Conservation (phyloP, 2,797 vertebrate species). For the Xenops minutus region DNA sequence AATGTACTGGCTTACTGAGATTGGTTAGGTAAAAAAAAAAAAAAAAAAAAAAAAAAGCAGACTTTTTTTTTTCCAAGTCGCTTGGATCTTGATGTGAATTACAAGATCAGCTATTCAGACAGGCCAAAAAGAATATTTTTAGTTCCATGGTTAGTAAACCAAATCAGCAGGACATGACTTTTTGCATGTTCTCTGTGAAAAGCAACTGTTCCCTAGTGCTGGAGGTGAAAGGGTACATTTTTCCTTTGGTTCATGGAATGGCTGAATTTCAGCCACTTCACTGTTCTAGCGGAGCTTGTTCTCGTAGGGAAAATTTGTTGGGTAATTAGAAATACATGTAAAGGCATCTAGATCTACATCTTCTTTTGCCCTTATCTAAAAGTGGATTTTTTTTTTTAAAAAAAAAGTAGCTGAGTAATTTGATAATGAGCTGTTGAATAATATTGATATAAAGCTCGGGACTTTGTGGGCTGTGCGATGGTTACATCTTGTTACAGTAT, state of each 20-base stretch:
- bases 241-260: not conserved
- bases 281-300: not conserved
- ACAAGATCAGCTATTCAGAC: conserved; percentile 26
- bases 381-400: not conserved
- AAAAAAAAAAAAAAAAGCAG: not conserved
- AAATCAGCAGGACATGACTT: conserved; percentile 21
- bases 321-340: not conserved
- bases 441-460: not conserved
- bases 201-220: not conserved
- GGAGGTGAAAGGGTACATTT: conserved; percentile 32
- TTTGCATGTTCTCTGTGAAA: not conserved
- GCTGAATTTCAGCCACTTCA: not conserved
- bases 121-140: conserved; percentile 23
- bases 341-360: not conserved
- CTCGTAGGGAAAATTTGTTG: not conserved
- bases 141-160: conserved; percentile 19
- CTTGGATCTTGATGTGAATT: not conserved
- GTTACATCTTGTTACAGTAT: not conserved
- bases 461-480: not conserved
- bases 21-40: not conserved
- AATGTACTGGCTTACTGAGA: not conserved
- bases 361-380: not conserved
- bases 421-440: not conserved
- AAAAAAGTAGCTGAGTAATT: conserved; percentile 2
- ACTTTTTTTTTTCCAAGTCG: not conserved